Percentiles rank a stretch among this genome's conserved stretches.
Evolutionary conservation across 2,888 invertebrate species (phyloP).

Genomic region (Sminthurinus aureus): DNA sequence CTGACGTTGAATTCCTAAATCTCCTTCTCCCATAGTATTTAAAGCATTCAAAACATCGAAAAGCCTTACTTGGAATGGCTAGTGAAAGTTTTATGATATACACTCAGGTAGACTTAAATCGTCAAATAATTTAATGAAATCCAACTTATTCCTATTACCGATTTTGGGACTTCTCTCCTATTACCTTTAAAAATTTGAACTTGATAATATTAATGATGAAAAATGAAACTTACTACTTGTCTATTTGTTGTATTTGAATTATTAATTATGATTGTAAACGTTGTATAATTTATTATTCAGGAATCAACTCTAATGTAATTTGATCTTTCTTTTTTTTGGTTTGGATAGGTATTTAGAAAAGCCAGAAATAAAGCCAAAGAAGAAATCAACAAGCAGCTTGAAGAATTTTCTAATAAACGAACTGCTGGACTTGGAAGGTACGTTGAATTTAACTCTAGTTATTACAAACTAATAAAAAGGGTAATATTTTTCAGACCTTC

Average conservation of each 20-base stretch:
- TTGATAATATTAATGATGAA: neutral
- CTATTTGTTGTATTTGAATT: neutral
- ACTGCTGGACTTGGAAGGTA: constrained; percentile 79
- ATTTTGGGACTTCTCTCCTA: neutral
- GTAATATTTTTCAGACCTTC: too few relatives aligned
- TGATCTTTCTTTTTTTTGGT: constrained; percentile 29
- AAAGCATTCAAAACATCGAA: constrained; percentile 1
- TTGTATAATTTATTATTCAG: neutral
- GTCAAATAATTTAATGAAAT: neutral
- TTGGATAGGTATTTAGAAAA: constrained; percentile 77
- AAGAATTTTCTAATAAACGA: constrained; percentile 87
- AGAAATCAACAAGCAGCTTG: constrained; percentile 79
- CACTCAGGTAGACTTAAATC: neutral
- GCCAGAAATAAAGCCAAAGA: constrained; percentile 84
- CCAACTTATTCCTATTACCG: neutral
- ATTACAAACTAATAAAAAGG: too few relatives aligned
- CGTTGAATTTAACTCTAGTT: too few relatives aligned
- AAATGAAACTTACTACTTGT: neutral
- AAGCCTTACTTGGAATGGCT: neutral
- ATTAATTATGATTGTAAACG: neutral
- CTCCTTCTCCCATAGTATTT: neutral
- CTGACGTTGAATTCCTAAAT: neutral
- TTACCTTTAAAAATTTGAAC: neutral
- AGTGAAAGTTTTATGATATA: constrained; percentile 11
- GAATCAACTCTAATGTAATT: neutral